These are phyloP conservation scores for Orius insidiosus DNA, from an alignment of 1,140 invertebrate genomes.

Conservation along the genomic window DNA sequence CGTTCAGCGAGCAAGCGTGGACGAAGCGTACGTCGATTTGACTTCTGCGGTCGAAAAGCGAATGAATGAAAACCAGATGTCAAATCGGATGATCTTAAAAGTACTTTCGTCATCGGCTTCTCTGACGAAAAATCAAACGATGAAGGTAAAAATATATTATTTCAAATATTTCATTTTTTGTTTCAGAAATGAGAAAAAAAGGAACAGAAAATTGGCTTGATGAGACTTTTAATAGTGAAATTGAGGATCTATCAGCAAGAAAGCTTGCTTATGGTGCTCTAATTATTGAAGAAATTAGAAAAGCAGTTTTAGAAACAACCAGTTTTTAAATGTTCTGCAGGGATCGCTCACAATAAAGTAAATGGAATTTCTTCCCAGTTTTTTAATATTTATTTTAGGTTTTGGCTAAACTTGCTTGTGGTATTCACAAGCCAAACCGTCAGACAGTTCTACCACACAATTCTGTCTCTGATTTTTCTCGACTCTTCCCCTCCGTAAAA, in stretches of 20 bases:
- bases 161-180: slow-evolving; percentile 5
- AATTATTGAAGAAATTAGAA: slow-evolving; percentile 73
- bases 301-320: slow-evolving; percentile 62
- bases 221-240: slow-evolving; percentile 25
- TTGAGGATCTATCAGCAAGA: slow-evolving; percentile 29
- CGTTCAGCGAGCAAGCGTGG: slow-evolving; percentile 81
- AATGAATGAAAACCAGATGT: slow-evolving; percentile 24
- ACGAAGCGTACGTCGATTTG: slow-evolving; percentile 92
- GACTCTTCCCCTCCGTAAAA: slow-evolving; percentile 55
- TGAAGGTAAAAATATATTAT: slow-evolving; percentile 18
- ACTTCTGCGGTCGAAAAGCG: slow-evolving; percentile 55
- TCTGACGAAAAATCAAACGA: slow-evolving; percentile 21
- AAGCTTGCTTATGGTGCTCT: slow-evolving; percentile 56
- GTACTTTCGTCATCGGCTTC: slow-evolving; percentile 52
- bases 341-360: slow-evolving; percentile 91
- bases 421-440: slow-evolving; percentile 82
- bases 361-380: background rate
- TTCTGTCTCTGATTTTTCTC: slow-evolving; percentile 43
- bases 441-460: slow-evolving; percentile 71
- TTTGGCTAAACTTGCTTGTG: slow-evolving; percentile 82
- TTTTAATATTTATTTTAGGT: slow-evolving; percentile 31
- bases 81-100: slow-evolving; percentile 29
- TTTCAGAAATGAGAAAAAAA: slow-evolving; percentile 22
- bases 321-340: slow-evolving; percentile 86
- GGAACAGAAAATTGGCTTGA: slow-evolving; percentile 32